Base-by-base conservation (phyloP, 2,888 invertebrate species). In the Rhyacophila evoluta region DNA sequence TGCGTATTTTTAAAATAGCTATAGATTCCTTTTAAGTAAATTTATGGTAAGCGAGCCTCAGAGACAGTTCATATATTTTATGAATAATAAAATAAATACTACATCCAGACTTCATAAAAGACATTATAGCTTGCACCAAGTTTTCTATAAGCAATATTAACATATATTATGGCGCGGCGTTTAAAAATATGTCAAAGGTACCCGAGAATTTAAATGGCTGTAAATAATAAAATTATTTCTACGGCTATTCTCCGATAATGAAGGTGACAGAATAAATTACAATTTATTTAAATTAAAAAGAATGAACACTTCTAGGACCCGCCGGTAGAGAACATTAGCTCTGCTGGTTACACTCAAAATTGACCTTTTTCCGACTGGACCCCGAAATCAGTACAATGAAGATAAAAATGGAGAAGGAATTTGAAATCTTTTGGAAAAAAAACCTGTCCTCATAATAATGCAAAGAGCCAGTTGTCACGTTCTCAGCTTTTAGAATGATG, bases 211-310 rank as follows among this genome's bases (percentile, higher is more conserved):
- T 80, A 80, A 78, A 71, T 70, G 11, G 67, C 67, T 70, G 8
- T 72, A 71, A 76, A 79, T 72, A 78, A 55, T 55, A 55, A 15
- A 78, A 78, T 75, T 78, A 75, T 78, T 72, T 72, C 41, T 12
- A 69, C 15, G 69, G 69, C 28, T 33, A 19, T 25, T 19, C 72
- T 73, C 28, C 77, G 36, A 38, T 36, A 74, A 29, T 25, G 36
- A 72, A 74, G 74, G 76, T 76, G 74, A 79, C 79, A 71, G 70
- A 79, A 81, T 81, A 79, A 79, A 79, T 81, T 77, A 77, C 71
- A 75, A 55, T 72, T 77, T 79, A 79, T 77, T 67, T 55, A 79
- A 81, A 79, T 81, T 78, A 75, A 78, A 72, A 33, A 38, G 41
- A 36, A 36, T 12, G n/a, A n/a, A 29, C 2, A 6, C 0, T 3